These are phyloP conservation scores for Australoheros scitulus DNA, from an alignment of 2,113 vertebrate species.

Conservation along the genomic window DNA sequence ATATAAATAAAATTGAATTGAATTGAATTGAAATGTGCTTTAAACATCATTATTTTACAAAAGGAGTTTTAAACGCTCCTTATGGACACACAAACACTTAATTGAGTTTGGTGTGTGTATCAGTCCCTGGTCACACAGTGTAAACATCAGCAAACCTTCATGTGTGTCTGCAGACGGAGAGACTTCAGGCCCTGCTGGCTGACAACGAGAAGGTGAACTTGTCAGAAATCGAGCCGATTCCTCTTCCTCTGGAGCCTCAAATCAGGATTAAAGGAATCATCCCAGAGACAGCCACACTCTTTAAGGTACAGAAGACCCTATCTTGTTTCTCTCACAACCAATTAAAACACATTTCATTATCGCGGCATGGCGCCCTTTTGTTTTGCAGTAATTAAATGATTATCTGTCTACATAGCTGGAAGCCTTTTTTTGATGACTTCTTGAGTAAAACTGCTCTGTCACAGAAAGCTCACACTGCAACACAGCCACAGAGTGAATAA, in stretches of 20 bases:
- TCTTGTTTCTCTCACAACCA: background rate
- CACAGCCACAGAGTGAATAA: too few species aligned
- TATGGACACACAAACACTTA: background rate
- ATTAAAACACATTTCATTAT: background rate
- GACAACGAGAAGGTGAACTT: slow-evolving; percentile 98
- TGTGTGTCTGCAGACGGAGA: slow-evolving; percentile 85
- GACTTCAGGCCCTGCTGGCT: slow-evolving; percentile 91
- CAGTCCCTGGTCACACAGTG: background rate
- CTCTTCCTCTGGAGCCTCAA: slow-evolving; percentile 94
- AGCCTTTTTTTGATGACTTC: background rate
- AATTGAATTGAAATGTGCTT: background rate
- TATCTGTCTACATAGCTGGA: background rate
- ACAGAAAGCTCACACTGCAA: background rate
- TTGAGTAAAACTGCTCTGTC: too few species aligned
- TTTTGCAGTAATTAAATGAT: background rate
- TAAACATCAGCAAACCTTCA: background rate
- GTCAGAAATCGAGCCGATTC: slow-evolving; percentile 94
- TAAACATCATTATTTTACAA: too few species aligned
- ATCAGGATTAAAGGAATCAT: slow-evolving; percentile 95
- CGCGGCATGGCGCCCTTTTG: background rate
- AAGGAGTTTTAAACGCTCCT: background rate
- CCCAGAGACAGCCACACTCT: slow-evolving; percentile 95
- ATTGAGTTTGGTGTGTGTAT: background rate
- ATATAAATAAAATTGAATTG: too few species aligned
- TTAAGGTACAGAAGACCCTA: slow-evolving; percentile 84